Evolutionary conservation across 2,113 vertebrate species (phyloP), one percentile per base, ranked within the genome.

Genomic region (Bos javanicus): DNA sequence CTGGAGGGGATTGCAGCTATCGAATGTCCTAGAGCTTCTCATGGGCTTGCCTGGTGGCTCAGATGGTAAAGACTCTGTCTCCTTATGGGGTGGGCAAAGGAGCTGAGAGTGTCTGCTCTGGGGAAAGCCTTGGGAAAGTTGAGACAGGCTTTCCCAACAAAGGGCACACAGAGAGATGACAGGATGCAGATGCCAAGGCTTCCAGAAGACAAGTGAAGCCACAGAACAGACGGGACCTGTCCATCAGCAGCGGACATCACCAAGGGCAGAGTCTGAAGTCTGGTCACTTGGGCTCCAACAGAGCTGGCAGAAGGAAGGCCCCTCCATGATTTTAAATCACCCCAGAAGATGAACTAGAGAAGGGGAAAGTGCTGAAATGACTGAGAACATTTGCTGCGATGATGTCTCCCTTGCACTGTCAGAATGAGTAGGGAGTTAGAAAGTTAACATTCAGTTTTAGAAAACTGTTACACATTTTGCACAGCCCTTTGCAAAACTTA

Each of bases 171-270:
- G 11, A 94, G 56, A 57, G 30, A 21, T 2, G 19, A 21, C n/a
- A 33, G 1, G 7, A 4, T 11, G 21, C 17, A 25, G 59, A 81
- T 1, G 13, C 46, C 4, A 1, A 39, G 46, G 26, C 39, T 50
- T 57, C 5, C 2, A 5, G 46, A 4, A 39, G 59, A 48, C 43
- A 2, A 25, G 9, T 9, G 12, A 43, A n/a, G 62, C n/a, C 21
- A 26, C 23, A 28, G 39, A 56, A 6, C 10, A 64, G 60, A 26
- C 0, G 1, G 64, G n/a, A 19, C 0, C 0, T 0, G 11, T 19
- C 30, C n/a, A 13, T 48, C 25, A 21, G 33, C 16, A 26, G 30
- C 9, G 13, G 81, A 2, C 4, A 0, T 12, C 33, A 52, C 16
- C 0, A 0, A 4, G 6, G 43, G 5, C 9, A 16, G 30, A 87